A percentile compares a stretch with the other conserved stretches of the same genome.
Evolutionary conservation across 2,113 vertebrate genomes (phyloP).

Genomic region (Seriola rivoliana): DNA sequence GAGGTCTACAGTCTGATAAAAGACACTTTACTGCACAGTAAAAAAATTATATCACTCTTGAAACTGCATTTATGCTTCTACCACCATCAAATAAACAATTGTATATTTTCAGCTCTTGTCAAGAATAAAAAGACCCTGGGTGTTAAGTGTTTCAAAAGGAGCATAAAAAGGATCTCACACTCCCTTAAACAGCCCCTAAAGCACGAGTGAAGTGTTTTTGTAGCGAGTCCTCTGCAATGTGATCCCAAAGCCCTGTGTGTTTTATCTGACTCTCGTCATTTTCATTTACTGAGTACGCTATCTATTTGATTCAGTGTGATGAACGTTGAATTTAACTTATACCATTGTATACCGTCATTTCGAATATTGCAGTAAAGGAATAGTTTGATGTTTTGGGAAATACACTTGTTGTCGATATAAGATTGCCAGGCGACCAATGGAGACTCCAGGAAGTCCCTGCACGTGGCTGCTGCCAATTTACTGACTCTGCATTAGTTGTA

Average conservation of each 20-base stretch:
- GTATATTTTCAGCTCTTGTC: not conserved
- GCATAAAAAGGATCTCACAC: conserved; percentile 14
- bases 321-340: not conserved
- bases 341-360: not conserved
- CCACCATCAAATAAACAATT: conserved; percentile 1
- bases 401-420: not conserved
- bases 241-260: conserved; percentile 1
- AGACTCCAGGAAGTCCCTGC: not conserved
- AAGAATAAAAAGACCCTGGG: conserved; percentile 3
- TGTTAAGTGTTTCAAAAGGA: not conserved
- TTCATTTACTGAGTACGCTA: not conserved
- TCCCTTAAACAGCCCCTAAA: conserved; percentile 1
- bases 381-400: not conserved
- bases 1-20: not conserved
- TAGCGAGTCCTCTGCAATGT: not conserved
- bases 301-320: conserved; percentile 1
- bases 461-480: not conserved
- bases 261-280: not conserved
- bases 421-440: not conserved
- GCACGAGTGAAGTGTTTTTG: not conserved
- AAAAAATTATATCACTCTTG: not conserved
- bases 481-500: not conserved
- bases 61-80: conserved; percentile 11
- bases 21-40: not conserved
- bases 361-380: not conserved